Evolutionary conservation across 2,888 invertebrate genomes (phyloP).

Genomic region (Tigriopus californicus): DNA sequence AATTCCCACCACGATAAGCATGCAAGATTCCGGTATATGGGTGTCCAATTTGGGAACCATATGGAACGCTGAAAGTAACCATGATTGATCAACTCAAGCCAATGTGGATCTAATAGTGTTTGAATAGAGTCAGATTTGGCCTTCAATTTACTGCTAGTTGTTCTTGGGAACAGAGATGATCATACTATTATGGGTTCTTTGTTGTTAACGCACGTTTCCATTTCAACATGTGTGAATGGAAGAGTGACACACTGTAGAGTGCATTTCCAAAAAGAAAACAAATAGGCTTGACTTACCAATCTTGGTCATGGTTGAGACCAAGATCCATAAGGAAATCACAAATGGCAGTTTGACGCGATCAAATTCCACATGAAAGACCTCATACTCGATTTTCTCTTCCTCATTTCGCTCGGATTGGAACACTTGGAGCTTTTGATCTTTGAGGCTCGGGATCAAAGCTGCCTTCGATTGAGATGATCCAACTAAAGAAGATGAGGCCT

Average conservation of each 20-base stretch:
- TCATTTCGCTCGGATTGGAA: too few relatives aligned
- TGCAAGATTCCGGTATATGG: constrained; percentile 32
- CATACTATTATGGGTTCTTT: too few relatives aligned
- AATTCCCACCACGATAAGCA: constrained; percentile 33
- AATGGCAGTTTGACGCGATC: constrained; percentile 9
- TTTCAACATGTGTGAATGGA: too few relatives aligned
- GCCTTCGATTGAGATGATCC: too few relatives aligned
- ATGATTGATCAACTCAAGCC: background rate
- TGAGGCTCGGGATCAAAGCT: too few relatives aligned
- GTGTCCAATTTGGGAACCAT: background rate
- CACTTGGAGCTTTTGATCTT: too few relatives aligned
- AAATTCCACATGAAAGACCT: constrained; percentile 14
- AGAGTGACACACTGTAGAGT: too few relatives aligned
- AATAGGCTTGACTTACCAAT: background rate
- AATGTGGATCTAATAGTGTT: background rate
- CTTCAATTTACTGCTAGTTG: background rate
- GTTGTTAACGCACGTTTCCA: too few relatives aligned
- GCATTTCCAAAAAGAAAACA: too few relatives aligned
- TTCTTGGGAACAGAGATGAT: too few relatives aligned
- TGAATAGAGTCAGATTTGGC: background rate
- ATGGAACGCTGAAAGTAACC: constrained; percentile 1
- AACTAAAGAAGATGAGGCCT: too few relatives aligned
- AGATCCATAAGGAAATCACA: constrained; percentile 12
- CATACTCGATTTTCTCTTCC: constrained; percentile 28
- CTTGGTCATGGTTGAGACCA: constrained; percentile 9